A percentile compares a stretch with the other conserved stretches of the same genome.
phyloP scores from a whole-genome alignment of 2,888 invertebrate genomes.

The Drepanosiphum platanoidis region DNA sequence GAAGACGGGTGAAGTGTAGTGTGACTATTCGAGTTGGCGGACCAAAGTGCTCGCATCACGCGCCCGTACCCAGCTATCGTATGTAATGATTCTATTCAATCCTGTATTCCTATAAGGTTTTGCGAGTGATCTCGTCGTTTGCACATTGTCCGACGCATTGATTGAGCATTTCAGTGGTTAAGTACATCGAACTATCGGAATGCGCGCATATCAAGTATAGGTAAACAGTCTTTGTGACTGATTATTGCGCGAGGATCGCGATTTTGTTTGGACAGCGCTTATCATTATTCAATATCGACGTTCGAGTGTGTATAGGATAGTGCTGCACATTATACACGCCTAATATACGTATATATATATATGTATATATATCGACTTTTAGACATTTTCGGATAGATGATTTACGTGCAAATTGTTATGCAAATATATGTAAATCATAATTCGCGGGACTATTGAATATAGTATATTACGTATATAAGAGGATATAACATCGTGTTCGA shows the following conservation, averaged over 20 bases:
- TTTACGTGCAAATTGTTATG: not conserved
- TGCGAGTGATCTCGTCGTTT: too few species aligned
- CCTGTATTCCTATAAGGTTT: too few species aligned
- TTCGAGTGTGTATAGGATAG: not conserved
- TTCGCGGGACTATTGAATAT: not conserved
- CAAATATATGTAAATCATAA: constrained; percentile 20
- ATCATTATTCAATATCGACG: not conserved
- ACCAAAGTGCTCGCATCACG: too few species aligned
- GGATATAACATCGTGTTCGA: not conserved
- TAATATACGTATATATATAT: not conserved
- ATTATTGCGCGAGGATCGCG: not conserved
- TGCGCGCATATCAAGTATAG: not conserved
- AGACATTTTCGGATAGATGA: not conserved
- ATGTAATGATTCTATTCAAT: too few species aligned
- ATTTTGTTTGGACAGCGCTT: not conserved
- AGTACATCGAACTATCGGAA: not conserved
- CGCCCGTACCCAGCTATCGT: too few species aligned
- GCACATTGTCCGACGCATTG: too few species aligned
- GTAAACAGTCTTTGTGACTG: not conserved
- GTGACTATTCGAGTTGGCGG: too few species aligned
- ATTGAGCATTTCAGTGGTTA: not conserved
- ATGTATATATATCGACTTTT: not conserved
- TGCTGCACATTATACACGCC: too few species aligned
- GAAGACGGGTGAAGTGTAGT: too few species aligned
- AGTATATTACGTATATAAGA: too few species aligned